phyloP scores from a whole-genome alignment of 92 coral and sea anemone species.

The Parazoanthus swiftii region DNA sequence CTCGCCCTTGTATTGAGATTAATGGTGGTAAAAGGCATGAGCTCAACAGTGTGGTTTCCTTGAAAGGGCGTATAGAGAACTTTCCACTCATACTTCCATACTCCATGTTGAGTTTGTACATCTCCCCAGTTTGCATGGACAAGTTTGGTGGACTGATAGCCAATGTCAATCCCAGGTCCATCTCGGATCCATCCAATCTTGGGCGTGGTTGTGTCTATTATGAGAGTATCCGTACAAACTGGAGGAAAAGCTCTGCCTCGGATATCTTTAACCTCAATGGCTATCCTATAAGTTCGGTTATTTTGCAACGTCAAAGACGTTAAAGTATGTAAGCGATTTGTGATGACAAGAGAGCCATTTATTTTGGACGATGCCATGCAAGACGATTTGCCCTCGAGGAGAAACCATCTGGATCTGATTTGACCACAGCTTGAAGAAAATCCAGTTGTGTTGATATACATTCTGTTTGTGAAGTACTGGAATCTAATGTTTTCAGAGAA shows the following conservation, averaged over 20 bases:
- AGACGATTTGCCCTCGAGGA: constrained; percentile 31
- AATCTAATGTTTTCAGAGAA: constrained; percentile 3
- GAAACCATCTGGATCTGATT: constrained; percentile 32
- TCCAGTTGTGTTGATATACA: constrained; percentile 30
- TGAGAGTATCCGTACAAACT: constrained; percentile 65
- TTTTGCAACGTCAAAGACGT: constrained; percentile 60
- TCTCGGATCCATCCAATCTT: constrained; percentile 88
- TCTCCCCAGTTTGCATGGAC: constrained; percentile 94
- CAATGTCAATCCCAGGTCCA: constrained; percentile 71
- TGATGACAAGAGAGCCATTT: constrained; percentile 46
- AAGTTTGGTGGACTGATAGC: constrained; percentile 69
- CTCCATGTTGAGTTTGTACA: constrained; percentile 72
- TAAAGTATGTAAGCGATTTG: constrained; percentile 45
- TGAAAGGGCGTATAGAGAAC: constrained; percentile 53
- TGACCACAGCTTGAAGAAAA: constrained; percentile 44
- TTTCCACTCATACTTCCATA: constrained; percentile 75
- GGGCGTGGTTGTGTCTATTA: constrained; percentile 84
- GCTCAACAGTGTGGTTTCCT: constrained; percentile 35
- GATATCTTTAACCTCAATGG: constrained; percentile 69
- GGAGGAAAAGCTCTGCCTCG: constrained; percentile 55
- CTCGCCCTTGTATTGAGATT: constrained; percentile 61
- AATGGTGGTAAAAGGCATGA: constrained; percentile 57
- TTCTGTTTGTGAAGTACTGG: constrained; percentile 26
- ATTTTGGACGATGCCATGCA: constrained; percentile 51
- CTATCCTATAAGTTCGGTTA: constrained; percentile 64